Evolutionary conservation across 2,113 vertebrate species (phyloP).

Genomic region (Phalacrocorax carbo): DNA sequence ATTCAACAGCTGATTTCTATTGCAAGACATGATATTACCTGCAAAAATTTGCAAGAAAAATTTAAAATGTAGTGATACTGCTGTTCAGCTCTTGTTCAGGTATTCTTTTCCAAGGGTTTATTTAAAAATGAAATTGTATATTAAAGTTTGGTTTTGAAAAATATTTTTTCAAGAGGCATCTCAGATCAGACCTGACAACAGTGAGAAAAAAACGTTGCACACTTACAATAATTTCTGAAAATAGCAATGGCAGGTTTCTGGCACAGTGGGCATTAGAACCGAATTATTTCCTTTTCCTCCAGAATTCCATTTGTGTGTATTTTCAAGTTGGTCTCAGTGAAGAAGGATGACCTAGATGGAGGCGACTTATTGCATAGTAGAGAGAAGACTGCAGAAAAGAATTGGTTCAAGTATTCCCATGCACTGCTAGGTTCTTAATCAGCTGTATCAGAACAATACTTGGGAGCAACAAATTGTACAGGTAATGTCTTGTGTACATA

Average conservation of each 20-base stretch:
- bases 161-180: neutral
- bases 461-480: neutral
- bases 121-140: neutral
- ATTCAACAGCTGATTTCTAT: neutral
- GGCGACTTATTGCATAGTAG: neutral
- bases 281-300: neutral
- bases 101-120: neutral
- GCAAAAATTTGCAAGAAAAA: neutral
- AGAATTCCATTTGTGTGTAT: neutral
- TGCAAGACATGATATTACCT: neutral
- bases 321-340: neutral
- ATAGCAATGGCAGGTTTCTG: neutral
- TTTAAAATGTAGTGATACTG: neutral
- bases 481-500: neutral
- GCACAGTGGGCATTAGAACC: neutral
- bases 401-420: neutral
- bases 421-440: neutral
- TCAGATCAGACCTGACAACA: neutral
- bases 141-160: neutral
- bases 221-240: neutral
- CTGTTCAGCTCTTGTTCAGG: neutral
- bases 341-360: neutral
- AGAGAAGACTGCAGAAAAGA: neutral
- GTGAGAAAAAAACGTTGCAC: neutral
- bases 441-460: neutral